These are phyloP conservation scores for Arctocebus calabarensis DNA, from an alignment of 2,797 vertebrate genomes.

Conservation along the genomic window DNA sequence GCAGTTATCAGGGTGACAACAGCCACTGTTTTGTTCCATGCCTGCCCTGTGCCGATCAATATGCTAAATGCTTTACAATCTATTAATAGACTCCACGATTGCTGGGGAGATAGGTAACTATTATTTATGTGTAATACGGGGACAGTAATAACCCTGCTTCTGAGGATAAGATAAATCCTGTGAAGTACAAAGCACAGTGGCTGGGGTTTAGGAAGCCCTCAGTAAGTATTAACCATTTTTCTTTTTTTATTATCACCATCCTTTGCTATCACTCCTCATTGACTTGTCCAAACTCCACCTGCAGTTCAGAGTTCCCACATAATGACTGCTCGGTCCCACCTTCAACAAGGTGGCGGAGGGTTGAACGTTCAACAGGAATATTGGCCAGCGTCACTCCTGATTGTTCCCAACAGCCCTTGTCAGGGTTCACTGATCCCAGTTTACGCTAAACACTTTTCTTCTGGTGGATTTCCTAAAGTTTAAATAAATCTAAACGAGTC, in stretches of 20 bases:
- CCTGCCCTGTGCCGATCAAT: rapidly evolving
- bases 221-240: slow-evolving; percentile 57
- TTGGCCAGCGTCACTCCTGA: rapidly evolving
- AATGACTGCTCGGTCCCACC: background rate
- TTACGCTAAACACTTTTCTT: background rate
- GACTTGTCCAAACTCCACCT: slow-evolving; percentile 63
- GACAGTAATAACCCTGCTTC: background rate
- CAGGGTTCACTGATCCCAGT: background rate
- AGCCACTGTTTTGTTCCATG: rapidly evolving
- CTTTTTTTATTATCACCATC: background rate
- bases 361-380: rapidly evolving
- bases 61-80: background rate
- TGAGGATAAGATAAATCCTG: background rate
- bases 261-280: rapidly evolving
- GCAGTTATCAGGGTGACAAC: background rate
- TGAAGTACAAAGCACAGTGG: background rate
- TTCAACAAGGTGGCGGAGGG: background rate
- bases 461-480: background rate
- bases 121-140: background rate
- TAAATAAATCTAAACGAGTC: background rate
- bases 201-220: background rate
- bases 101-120: background rate
- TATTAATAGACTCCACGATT: background rate
- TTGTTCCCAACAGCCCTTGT: rapidly evolving
- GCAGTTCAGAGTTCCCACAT: slow-evolving; percentile 24